Base-by-base conservation (phyloP, 2,797 vertebrate genomes). In the Lagodon rhomboides region DNA sequence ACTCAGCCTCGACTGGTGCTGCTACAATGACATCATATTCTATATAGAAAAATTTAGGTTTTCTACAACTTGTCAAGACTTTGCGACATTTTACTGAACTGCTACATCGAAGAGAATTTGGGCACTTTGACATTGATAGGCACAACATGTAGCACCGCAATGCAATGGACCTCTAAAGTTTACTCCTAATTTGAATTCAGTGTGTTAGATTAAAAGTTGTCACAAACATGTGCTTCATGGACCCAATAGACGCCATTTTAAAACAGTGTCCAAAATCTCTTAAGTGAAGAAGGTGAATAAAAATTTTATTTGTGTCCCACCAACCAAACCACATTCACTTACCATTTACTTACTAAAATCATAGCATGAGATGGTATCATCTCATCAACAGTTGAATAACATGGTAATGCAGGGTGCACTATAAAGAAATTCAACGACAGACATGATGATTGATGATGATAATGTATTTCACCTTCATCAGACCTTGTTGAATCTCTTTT, bases 391-490 rank as follows among this genome's bases (percentile, higher is more conserved):
- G 30, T 60, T n/a, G 34, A 68, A n/a, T 65, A 59, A 30, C 27
- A 41, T 1, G 25, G 4, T 46, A 59, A 38, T n/a, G 23, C 49
- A 13, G n/a, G 38, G 5, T 53, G 47, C 53, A 12, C 51, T 34
- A 20, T 13, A 74, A 60, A 66, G 11, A 56, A 34, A 69, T 43
- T 3, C 41, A 46, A 47, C 11, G 17, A 59, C 16, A 23, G 41
- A 68, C 55, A 22, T 54, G 27, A 38, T 73, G 58, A 80, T 18
- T 55, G 13, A 70, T 71, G 44, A 25, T 47, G 22, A 55, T 54
- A 16, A 65, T 72, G 30, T 38, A n/a, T 73, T 85, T 75, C 51
- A 80, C 62, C 56, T 18, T 46, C 18, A 71, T 84, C 74, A 82
- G 69, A 68, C 53, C n/a, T 56, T 51, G 30, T 49, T 49, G 12